Conservation (phyloP, 2,888 invertebrate genomes). For the Coecobrya sp. region DNA sequence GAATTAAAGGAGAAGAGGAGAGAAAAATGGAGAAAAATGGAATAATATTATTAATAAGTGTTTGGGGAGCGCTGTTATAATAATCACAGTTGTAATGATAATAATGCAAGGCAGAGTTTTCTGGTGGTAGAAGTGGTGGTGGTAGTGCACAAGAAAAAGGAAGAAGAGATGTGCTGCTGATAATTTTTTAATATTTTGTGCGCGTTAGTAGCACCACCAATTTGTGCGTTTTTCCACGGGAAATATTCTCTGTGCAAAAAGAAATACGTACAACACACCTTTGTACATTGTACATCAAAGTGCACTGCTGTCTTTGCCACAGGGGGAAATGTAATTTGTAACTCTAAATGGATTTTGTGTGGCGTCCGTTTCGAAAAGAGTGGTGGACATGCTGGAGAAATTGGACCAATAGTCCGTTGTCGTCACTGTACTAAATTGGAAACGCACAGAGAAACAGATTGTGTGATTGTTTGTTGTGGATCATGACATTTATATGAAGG, state of each 20-base stretch:
- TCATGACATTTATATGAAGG: neutral
- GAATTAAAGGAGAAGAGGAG: neutral
- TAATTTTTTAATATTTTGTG: slow-evolving; percentile 10
- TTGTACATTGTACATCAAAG: too few species aligned
- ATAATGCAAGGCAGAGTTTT: slow-evolving; percentile 19
- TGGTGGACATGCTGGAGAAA: slow-evolving; percentile 30
- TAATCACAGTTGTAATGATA: neutral
- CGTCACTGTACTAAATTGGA: neutral
- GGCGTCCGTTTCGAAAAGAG: neutral
- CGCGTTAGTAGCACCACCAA: neutral
- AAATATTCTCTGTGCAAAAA: slow-evolving; percentile 38
- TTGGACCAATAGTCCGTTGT: neutral
- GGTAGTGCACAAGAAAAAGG: neutral
- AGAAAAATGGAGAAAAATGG: slow-evolving; percentile 27
- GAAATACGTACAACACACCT: neutral
- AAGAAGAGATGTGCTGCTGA: neutral
- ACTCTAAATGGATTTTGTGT: slow-evolving; percentile 26
- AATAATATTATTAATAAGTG: slow-evolving; percentile 52
- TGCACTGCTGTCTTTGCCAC: neutral
- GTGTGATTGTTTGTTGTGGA: neutral
- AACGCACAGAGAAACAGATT: neutral
- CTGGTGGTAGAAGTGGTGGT: slow-evolving; percentile 34
- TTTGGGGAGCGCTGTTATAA: slow-evolving; percentile 28
- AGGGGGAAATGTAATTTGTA: neutral
- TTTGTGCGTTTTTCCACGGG: slow-evolving; percentile 38